Percentiles rank a stretch among this genome's conserved stretches.
phyloP scores from a whole-genome alignment of 2,113 vertebrate genomes.

The Muscicapa adusta region DNA sequence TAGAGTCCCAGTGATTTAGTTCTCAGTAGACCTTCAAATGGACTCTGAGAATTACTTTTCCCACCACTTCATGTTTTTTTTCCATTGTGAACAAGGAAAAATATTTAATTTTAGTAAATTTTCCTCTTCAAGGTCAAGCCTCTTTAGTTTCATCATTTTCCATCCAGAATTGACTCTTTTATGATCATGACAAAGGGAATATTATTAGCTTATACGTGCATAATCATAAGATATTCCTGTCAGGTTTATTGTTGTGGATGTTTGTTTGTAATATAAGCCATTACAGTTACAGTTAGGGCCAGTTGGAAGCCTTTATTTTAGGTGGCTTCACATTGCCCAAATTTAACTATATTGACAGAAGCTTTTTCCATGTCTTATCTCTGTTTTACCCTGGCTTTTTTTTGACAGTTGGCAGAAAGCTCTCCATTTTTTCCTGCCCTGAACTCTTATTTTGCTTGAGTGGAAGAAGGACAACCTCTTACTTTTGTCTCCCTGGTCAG shows the following conservation, averaged over 20 bases:
- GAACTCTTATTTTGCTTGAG: background rate
- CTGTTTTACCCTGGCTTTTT: background rate
- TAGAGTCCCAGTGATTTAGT: background rate
- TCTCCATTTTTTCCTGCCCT: background rate
- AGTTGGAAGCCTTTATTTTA: background rate
- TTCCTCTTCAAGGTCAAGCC: constrained; percentile 36
- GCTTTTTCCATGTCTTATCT: constrained; percentile 4
- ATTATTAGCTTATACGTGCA: background rate
- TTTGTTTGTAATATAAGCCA: background rate
- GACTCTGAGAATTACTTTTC: constrained; percentile 9
- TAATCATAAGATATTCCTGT: background rate
- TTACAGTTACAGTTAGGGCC: background rate
- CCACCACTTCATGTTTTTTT: constrained; percentile 8
- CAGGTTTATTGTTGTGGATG: background rate
- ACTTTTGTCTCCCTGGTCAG: background rate
- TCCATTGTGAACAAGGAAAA: constrained; percentile 46
- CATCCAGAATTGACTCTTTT: background rate
- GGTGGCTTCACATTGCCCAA: background rate
- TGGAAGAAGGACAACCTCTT: background rate
- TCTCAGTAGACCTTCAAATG: constrained; percentile 24
- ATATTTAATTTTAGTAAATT: constrained; percentile 56
- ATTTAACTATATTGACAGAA: background rate
- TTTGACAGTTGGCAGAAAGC: background rate
- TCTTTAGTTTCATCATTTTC: constrained; percentile 39
- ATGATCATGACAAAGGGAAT: background rate